Conservation (phyloP, 2,888 invertebrate genomes). For the Caenorhabditis zanzibari region DNA sequence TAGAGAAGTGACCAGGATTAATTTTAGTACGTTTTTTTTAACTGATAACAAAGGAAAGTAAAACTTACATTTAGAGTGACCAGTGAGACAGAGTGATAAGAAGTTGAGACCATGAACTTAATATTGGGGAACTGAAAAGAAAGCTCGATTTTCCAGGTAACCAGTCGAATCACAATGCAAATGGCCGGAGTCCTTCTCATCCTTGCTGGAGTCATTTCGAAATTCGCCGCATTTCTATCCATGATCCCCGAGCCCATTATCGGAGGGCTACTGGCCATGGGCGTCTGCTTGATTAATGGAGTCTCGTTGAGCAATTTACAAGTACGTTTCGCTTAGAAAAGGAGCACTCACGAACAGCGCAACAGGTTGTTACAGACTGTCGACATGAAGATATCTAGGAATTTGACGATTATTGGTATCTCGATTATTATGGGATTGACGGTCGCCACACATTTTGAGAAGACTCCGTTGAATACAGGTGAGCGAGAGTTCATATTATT, state of each 20-base stretch:
- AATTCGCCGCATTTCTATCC: conserved; percentile 79
- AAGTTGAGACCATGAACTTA: background rate
- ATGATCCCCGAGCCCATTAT: conserved; percentile 79
- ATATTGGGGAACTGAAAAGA: background rate
- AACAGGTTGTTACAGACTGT: conserved; percentile 54
- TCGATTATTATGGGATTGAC: conserved; percentile 76
- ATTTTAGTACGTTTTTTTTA: conserved; percentile 21
- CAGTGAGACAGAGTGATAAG: conserved; percentile 5
- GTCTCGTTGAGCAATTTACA: conserved; percentile 76
- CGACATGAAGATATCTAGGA: conserved; percentile 70
- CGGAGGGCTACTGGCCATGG: conserved; percentile 79
- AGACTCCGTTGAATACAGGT: conserved; percentile 67
- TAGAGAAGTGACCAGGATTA: conserved; percentile 15
- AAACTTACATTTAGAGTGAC: conserved; percentile 1
- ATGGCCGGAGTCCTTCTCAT: conserved; percentile 75
- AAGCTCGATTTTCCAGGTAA: conserved; percentile 66
- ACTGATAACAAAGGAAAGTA: conserved; percentile 21
- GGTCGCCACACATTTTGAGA: conserved; percentile 73
- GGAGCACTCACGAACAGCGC: conserved; percentile 19
- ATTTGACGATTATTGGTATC: conserved; percentile 78
- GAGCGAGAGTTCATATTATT: background rate
- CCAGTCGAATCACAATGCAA: conserved; percentile 78
- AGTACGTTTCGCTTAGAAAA: conserved; percentile 53
- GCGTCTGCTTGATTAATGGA: conserved; percentile 78
- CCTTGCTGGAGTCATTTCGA: conserved; percentile 67